These are phyloP conservation scores for Lordiphosa collinella DNA, from an alignment of 1,140 invertebrate genomes.

Conservation along the genomic window DNA sequence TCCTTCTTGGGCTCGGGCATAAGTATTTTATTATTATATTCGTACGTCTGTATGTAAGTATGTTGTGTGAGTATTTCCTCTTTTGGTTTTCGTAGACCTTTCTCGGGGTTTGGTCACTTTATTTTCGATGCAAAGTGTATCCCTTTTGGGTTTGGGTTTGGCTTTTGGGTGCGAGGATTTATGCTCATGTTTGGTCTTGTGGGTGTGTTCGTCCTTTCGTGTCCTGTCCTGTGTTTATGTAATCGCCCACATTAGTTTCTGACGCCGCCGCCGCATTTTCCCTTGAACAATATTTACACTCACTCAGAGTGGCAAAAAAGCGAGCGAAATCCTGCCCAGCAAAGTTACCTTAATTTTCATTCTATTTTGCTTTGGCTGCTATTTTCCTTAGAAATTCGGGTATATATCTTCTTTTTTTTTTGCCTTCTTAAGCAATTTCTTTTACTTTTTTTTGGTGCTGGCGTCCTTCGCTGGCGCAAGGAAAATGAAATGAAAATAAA, in stretches of 20 bases:
- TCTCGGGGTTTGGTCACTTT: conserved; percentile 65
- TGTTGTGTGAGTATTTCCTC: conserved; percentile 41
- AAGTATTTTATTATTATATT: conserved; percentile 75
- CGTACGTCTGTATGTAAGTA: conserved; percentile 7
- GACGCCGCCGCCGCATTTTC: conserved; percentile 22
- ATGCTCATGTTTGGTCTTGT: conserved; percentile 59
- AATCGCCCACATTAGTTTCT: conserved; percentile 72
- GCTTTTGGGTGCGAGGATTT: conserved; percentile 58
- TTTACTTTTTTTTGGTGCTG: conserved; percentile 8
- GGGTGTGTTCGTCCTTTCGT: conserved; percentile 70
- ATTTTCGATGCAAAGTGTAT: conserved; percentile 57
- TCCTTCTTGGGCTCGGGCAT: conserved; percentile 30
- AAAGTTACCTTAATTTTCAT: conserved; percentile 61
- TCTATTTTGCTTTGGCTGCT: conserved; percentile 5
- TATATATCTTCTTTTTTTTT: conserved; percentile 14
- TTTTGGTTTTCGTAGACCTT: conserved; percentile 43
- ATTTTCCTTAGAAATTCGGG: conserved; percentile 31
- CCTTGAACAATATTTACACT: conserved; percentile 35
- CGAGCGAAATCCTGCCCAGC: conserved; percentile 12
- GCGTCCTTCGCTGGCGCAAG: conserved; percentile 55
- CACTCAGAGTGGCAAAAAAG: conserved; percentile 12
- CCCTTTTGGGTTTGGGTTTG: conserved; percentile 58
- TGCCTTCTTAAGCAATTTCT: conserved; percentile 3
- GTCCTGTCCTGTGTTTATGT: conserved; percentile 68
- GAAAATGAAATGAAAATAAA: conserved; percentile 78